Percentiles rank a stretch among this genome's conserved stretches.
These are phyloP conservation scores for Mallotus villosus DNA, from an alignment of 2,797 vertebrate species.

Conservation along the genomic window DNA sequence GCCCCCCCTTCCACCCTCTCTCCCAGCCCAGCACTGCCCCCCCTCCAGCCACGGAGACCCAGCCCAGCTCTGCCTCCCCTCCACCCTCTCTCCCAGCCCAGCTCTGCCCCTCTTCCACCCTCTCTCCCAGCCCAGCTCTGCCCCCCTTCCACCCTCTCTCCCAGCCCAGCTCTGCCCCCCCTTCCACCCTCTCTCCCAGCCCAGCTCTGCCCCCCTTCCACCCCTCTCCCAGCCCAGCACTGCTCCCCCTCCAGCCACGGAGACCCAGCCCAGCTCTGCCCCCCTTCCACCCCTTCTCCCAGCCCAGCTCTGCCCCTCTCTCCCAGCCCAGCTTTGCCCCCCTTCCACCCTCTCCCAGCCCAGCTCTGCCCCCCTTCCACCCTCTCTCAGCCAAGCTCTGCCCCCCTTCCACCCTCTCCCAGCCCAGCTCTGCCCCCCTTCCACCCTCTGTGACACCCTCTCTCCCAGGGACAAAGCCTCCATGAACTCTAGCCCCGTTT, in stretches of 20 bases:
- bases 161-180: conserved; percentile 19
- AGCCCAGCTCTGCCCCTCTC: too few species aligned
- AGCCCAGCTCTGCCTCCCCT: too few species aligned
- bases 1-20: background rate
- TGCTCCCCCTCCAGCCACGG: conserved; percentile 6
- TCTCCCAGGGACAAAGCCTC: background rate
- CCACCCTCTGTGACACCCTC: conserved; percentile 5
- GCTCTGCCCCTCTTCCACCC: conserved; percentile 12
- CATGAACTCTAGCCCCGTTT: too few species aligned
- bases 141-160: too few species aligned
- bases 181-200: background rate
- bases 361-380: too few species aligned
- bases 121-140: too few species aligned
- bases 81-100: conserved; percentile 22
- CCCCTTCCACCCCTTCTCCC: background rate
- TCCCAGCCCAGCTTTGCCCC: background rate
- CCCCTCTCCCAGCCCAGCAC: conserved; percentile 18
- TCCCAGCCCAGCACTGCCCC: conserved; percentile 20
- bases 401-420: background rate
- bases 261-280: conserved; percentile 25
- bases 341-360: conserved; percentile 16
- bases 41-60: background rate
- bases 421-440: background rate
- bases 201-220: conserved; percentile 12
- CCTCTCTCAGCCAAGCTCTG: conserved; percentile 20